phyloP scores from a whole-genome alignment of 2,797 vertebrate genomes.

The Notolabrus celidotus region DNA sequence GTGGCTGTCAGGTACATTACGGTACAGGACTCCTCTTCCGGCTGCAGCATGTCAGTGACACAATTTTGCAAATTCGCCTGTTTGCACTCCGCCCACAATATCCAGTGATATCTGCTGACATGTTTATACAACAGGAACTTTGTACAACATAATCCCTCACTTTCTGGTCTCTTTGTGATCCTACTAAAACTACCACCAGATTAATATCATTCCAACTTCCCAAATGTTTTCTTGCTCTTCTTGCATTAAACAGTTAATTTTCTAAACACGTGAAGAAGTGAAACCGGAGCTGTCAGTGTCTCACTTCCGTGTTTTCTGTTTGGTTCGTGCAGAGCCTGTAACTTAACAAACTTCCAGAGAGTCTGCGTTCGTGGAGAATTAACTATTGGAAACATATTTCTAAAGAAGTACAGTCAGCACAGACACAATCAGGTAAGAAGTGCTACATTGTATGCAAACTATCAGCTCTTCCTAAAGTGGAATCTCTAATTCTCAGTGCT shows the following conservation, averaged over 20 bases:
- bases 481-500: not conserved
- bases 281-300: slow-evolving; percentile 24
- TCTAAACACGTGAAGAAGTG: slow-evolving; percentile 18
- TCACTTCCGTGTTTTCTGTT: slow-evolving; percentile 38
- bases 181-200: no score
- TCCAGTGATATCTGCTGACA: no score
- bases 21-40: no score
- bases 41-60: no score
- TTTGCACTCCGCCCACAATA: no score
- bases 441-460: not conserved
- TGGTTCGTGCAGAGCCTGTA: no score
- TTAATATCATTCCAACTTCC: not conserved
- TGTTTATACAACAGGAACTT: no score
- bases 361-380: not conserved
- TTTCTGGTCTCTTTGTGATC: no score
- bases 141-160: no score
- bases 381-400: not conserved
- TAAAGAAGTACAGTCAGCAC: not conserved
- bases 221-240: fast-evolving
- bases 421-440: slow-evolving; percentile 34
- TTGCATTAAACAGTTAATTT: not conserved
- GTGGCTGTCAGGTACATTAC: no score
- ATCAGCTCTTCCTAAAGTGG: not conserved
- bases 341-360: not conserved
- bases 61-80: no score